Evolutionary conservation across 2,113 vertebrate genomes (phyloP).

Genomic region (Lagenorhynchus albirostris): DNA sequence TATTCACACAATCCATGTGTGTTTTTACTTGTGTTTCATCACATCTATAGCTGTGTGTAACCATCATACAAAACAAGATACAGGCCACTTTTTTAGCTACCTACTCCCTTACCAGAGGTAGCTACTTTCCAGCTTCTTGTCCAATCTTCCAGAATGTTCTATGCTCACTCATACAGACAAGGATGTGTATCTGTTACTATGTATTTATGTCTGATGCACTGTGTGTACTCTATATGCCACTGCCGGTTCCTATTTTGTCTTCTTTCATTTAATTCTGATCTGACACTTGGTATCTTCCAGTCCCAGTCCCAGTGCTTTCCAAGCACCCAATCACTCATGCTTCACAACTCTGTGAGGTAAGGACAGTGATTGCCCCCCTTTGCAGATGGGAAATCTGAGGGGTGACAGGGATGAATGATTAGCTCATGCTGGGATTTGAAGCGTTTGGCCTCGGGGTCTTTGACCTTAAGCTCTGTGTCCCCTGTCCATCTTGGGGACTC

Average conservation of each 20-base stretch:
- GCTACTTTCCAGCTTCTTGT: no score
- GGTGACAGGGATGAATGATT: neutral
- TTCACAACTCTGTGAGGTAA: neutral
- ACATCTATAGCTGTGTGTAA: no score
- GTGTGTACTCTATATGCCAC: neutral
- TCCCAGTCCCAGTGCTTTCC: neutral
- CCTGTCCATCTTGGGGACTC: neutral
- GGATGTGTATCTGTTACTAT: neutral
- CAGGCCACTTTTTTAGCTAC: no score
- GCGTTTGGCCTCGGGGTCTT: neutral
- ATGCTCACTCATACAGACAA: no score
- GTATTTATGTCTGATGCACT: neutral
- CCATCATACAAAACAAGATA: no score
- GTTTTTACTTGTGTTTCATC: no score
- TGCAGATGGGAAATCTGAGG: neutral
- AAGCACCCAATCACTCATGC: neutral
- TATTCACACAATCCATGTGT: rapidly evolving
- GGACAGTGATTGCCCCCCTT: no score
- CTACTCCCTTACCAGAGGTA: no score
- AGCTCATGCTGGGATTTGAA: neutral
- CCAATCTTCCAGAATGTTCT: no score
- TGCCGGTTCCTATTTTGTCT: neutral
- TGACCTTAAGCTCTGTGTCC: neutral
- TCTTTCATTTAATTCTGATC: neutral
- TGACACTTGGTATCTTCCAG: neutral